A percentile compares a stretch with the other conserved stretches of the same genome.
These are phyloP conservation scores for Delichon dasypus DNA, from an alignment of 2,797 vertebrate genomes.

Conservation along the genomic window DNA sequence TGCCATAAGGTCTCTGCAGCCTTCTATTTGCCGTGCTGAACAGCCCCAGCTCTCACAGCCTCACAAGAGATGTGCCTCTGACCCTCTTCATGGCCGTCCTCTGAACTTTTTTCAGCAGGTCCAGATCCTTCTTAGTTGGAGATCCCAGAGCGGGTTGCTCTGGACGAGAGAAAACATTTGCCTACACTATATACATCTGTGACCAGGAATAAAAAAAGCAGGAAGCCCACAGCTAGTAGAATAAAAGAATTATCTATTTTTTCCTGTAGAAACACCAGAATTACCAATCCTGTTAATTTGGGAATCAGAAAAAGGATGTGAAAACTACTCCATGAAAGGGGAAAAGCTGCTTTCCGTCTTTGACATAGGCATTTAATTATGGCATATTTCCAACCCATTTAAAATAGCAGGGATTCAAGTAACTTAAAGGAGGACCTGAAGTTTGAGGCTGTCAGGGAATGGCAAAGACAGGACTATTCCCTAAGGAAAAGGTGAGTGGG, in stretches of 20 bases:
- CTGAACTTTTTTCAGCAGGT: background rate
- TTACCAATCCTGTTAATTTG: background rate
- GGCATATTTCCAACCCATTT: background rate
- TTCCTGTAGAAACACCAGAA: background rate
- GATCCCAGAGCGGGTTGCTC: background rate
- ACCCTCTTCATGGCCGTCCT: background rate
- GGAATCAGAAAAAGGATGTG: background rate
- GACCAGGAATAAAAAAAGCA: background rate
- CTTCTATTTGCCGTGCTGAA: background rate
- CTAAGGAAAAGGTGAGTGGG: background rate
- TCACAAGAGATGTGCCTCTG: background rate
- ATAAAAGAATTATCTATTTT: background rate
- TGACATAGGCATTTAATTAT: background rate
- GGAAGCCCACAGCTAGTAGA: background rate
- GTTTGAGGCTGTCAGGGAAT: background rate
- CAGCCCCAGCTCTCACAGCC: background rate
- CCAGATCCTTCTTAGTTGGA: background rate
- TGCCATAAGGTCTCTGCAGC: background rate
- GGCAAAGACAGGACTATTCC: background rate
- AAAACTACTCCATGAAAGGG: background rate
- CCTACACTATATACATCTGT: background rate
- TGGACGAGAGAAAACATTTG: background rate
- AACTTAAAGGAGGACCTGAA: background rate
- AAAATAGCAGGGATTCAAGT: background rate
- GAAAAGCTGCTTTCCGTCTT: background rate